These are phyloP conservation scores for Pachliopta kotzebuea DNA, from an alignment of 2,888 invertebrate genomes.

Conservation along the genomic window DNA sequence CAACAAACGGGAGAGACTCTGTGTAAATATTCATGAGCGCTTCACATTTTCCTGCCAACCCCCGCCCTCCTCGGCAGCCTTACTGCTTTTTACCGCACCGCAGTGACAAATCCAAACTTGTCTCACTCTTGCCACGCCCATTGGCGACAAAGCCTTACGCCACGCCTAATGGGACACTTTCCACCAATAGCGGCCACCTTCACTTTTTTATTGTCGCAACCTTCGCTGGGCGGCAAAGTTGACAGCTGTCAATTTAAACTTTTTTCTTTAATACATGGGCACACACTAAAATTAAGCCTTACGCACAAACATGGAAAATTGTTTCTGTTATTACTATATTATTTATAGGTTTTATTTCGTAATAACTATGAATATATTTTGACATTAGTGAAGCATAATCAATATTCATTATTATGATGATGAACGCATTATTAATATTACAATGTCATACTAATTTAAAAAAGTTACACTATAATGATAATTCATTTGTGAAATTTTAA, in stretches of 20 bases:
- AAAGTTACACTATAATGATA: no score
- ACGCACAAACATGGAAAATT: neutral
- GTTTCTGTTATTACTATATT: neutral
- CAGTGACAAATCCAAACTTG: slow-evolving; percentile 64
- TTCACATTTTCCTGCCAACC: slow-evolving; percentile 29
- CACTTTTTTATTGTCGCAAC: slow-evolving; percentile 48
- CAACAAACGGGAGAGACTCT: neutral
- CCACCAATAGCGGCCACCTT: slow-evolving; percentile 54
- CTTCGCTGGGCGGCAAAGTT: slow-evolving; percentile 23
- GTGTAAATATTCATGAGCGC: slow-evolving; percentile 23
- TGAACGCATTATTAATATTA: no score
- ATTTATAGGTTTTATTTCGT: neutral
- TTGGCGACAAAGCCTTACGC: slow-evolving; percentile 69
- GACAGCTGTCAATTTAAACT: neutral
- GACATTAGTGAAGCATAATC: no score
- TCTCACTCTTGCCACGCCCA: slow-evolving; percentile 68
- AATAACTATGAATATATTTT: no score
- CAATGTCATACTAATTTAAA: no score
- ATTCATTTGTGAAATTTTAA: no score
- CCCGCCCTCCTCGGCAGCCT: slow-evolving; percentile 41
- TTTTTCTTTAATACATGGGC: neutral
- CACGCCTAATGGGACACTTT: slow-evolving; percentile 75
- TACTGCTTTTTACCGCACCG: slow-evolving; percentile 59
- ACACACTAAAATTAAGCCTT: neutral
- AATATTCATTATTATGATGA: no score